These are phyloP conservation scores for Melinaea menophilus DNA, from an alignment of 2,888 invertebrate genomes.

Conservation along the genomic window DNA sequence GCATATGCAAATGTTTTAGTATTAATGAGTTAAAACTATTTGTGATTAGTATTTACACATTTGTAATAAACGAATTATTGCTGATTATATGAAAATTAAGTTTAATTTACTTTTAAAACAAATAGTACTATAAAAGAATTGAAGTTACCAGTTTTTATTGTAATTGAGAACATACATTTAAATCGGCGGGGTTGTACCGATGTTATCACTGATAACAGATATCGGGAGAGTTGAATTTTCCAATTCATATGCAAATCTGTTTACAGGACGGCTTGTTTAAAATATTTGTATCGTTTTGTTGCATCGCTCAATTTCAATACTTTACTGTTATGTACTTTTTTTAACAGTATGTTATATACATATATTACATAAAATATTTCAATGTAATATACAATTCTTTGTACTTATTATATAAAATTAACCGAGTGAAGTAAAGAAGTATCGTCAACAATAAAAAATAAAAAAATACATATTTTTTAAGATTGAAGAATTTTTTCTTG, in stretches of 20 bases:
- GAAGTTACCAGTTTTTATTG: not conserved
- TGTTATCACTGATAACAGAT: slow-evolving; percentile 7
- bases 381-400: too few relatives aligned
- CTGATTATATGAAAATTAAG: not conserved
- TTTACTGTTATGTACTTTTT: too few relatives aligned
- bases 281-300: slow-evolving; percentile 4
- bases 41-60: slow-evolving; percentile 14
- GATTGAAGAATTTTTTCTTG: slow-evolving; percentile 26
- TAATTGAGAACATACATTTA: slow-evolving; percentile 2
- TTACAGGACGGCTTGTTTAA: slow-evolving; percentile 4
- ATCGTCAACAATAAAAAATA: slow-evolving; percentile 9
- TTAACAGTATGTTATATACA: too few relatives aligned
- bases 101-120: not conserved
- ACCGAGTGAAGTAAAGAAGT: too few relatives aligned
- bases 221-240: not conserved
- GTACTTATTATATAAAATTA: too few relatives aligned
- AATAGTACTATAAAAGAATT: not conserved
- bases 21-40: slow-evolving; percentile 13
- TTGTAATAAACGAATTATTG: not conserved
- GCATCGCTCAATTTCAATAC: not conserved
- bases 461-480: slow-evolving; percentile 20
- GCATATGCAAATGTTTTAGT: slow-evolving; percentile 21
- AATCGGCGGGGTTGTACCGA: not conserved
- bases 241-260: slow-evolving; percentile 7
- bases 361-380: too few relatives aligned